Percentiles rank a stretch among this genome's conserved stretches.
These are phyloP conservation scores for Platichthys flesus DNA, from an alignment of 2,113 vertebrate genomes.

Conservation along the genomic window DNA sequence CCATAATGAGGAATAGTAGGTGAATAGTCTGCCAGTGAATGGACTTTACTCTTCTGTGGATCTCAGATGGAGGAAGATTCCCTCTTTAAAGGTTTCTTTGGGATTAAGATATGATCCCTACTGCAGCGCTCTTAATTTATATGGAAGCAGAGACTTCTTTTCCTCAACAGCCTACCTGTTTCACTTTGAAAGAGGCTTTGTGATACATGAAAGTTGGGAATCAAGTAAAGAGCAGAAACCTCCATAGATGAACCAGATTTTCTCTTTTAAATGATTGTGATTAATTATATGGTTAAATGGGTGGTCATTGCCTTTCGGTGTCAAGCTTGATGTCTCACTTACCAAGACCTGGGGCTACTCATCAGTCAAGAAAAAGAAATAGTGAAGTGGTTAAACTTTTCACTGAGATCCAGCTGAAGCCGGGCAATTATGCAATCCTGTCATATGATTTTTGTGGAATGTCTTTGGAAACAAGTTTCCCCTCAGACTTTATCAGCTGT, in stretches of 20 bases:
- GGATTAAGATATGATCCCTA: not conserved
- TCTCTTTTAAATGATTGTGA: not conserved
- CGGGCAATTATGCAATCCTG: constrained; percentile 14
- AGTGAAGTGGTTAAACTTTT: constrained; percentile 1
- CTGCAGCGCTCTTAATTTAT: not conserved
- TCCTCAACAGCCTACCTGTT: not conserved
- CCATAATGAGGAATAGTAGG: not conserved
- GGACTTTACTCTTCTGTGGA: not conserved
- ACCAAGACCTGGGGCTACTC: not conserved
- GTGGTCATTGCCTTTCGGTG: not conserved
- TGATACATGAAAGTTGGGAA: not conserved
- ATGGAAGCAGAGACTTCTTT: not conserved
- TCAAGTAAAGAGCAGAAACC: not conserved
- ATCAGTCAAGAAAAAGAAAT: constrained; percentile 23
- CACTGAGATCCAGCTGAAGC: constrained; percentile 10
- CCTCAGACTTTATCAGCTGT: constrained; percentile 38
- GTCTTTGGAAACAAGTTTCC: constrained; percentile 20
- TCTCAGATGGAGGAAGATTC: too few species aligned
- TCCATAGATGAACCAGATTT: not conserved
- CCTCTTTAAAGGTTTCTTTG: not conserved
- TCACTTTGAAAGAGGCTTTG: constrained; percentile 17
- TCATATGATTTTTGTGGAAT: constrained; percentile 53
- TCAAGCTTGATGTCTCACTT: not conserved
- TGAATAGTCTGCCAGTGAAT: not conserved
- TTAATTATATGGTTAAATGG: not conserved